A percentile compares a stretch with the other conserved stretches of the same genome.
phyloP scores from a whole-genome alignment of 2,113 vertebrate genomes.

The Lethenteron reissneri region DNA sequence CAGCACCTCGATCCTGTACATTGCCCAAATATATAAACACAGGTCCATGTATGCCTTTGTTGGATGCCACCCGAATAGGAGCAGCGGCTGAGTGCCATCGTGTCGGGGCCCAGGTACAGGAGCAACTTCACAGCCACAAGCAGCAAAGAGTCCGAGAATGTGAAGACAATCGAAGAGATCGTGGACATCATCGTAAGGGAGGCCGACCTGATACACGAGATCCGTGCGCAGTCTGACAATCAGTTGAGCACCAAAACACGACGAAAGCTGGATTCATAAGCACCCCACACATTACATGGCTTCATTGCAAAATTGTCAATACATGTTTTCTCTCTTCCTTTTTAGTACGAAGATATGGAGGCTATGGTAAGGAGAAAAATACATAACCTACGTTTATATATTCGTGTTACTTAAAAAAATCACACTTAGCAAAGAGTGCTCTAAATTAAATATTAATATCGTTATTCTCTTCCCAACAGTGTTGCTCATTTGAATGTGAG shows the following conservation, averaged over 20 bases:
- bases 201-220: not conserved
- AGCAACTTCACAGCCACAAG: constrained; percentile 12
- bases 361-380: constrained; percentile 9
- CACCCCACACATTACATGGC: too few species aligned
- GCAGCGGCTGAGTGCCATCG: constrained; percentile 10
- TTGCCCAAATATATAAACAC: too few species aligned
- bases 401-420: too few species aligned
- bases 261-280: too few species aligned
- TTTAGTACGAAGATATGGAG: constrained; percentile 11
- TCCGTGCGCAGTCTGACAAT: not conserved
- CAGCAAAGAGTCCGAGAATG: constrained; percentile 9
- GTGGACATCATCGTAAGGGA: constrained; percentile 12
- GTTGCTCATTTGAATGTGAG: constrained; percentile 12
- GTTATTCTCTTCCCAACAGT: constrained; percentile 7
- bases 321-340: not conserved
- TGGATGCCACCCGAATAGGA: constrained; percentile 7
- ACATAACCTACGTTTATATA: too few species aligned
- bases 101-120: constrained; percentile 10
- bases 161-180: constrained; percentile 11
- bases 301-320: not conserved
- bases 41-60: too few species aligned
- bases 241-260: too few species aligned
- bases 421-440: too few species aligned
- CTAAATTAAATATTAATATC: too few species aligned
- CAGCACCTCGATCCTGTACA: too few species aligned